These are phyloP conservation scores for Pseudocheirus occidentalis DNA, from an alignment of 2,797 vertebrate genomes.

Conservation along the genomic window DNA sequence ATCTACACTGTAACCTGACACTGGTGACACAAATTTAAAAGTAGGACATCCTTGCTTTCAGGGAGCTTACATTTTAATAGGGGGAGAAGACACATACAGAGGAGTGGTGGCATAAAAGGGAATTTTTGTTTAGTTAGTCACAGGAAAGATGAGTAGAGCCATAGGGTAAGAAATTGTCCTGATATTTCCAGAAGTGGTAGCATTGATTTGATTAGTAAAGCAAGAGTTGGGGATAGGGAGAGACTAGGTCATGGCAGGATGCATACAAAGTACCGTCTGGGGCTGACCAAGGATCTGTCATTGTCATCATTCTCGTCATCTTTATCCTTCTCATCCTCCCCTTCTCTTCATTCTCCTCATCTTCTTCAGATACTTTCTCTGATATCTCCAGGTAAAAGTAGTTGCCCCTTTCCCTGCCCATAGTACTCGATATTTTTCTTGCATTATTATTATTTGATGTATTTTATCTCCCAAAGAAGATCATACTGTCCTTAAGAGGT, in stretches of 20 bases:
- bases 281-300: not conserved
- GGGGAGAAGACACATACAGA: not conserved
- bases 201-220: not conserved
- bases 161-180: not conserved
- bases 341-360: not conserved
- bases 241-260: not conserved
- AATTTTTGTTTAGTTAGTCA: not conserved
- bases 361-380: not conserved
- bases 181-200: not conserved
- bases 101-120: not conserved
- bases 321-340: not conserved
- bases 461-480: not conserved
- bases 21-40: not conserved
- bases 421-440: not conserved
- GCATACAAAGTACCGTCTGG: not conserved
- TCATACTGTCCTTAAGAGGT: not conserved
- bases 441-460: not conserved
- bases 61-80: not conserved
- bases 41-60: not conserved
- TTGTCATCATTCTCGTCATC: not conserved
- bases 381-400: not conserved
- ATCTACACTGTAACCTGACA: not conserved
- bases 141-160: not conserved
- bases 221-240: not conserved
- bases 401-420: not conserved